These are phyloP conservation scores for Romanomermis culicivorax DNA, from an alignment of 2,888 invertebrate genomes.

Conservation along the genomic window DNA sequence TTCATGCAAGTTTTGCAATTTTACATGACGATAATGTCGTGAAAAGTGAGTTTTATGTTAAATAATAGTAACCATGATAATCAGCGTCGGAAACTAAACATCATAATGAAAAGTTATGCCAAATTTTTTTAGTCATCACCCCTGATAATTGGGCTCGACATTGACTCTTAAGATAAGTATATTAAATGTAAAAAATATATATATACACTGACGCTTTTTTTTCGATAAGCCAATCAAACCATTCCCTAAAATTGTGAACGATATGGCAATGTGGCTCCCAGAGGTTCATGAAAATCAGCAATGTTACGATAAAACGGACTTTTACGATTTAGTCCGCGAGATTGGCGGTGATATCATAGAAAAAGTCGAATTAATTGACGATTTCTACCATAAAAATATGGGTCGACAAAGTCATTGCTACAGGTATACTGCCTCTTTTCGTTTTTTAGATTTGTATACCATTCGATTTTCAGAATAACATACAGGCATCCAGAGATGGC, in stretches of 20 bases:
- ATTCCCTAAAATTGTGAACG: conserved; percentile 66
- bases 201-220: too few relatives aligned
- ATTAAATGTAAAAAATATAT: too few relatives aligned
- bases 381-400: conserved; percentile 61
- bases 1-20: too few relatives aligned
- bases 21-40: too few relatives aligned
- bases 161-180: too few relatives aligned
- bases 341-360: conserved; percentile 80
- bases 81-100: too few relatives aligned
- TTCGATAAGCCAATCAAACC: conserved; percentile 57
- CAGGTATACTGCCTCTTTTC: conserved; percentile 16
- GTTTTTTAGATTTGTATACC: too few relatives aligned
- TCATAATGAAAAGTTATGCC: too few relatives aligned
- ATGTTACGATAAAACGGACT: conserved; percentile 29
- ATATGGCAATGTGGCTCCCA: conserved; percentile 91
- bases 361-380: conserved; percentile 63
- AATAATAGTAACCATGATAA: too few relatives aligned
- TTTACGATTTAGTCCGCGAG: conserved; percentile 65
- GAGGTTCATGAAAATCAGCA: conserved; percentile 19
- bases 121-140: too few relatives aligned
- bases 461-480: background rate
- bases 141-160: too few relatives aligned
- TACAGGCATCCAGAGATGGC: background rate
- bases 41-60: too few relatives aligned
- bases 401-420: conserved; percentile 66